A percentile compares a stretch with the other conserved stretches of the same genome.
These are phyloP conservation scores for Notamacropus eugenii DNA, from an alignment of 2,797 vertebrate genomes.

Conservation along the genomic window DNA sequence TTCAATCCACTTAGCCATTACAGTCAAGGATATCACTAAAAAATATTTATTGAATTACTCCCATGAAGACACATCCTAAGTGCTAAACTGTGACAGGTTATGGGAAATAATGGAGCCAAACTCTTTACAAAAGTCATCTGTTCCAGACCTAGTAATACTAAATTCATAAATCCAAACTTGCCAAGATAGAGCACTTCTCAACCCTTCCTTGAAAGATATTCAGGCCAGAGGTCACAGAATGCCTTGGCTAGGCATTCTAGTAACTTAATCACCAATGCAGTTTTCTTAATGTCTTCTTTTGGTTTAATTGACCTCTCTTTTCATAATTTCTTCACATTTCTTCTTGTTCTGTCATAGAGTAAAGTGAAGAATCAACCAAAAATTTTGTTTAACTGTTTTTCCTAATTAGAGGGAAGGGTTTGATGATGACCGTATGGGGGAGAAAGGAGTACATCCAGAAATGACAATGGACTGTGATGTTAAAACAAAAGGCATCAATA, in stretches of 20 bases:
- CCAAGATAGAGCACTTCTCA: neutral
- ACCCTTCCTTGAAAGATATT: neutral
- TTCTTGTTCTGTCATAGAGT: neutral
- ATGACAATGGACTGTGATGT: neutral
- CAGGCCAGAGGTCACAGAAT: neutral
- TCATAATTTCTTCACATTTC: neutral
- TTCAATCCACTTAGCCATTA: neutral
- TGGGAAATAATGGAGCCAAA: neutral
- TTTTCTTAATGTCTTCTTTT: neutral
- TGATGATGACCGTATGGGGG: neutral
- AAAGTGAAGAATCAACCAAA: neutral
- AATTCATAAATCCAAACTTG: neutral
- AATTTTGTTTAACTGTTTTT: neutral
- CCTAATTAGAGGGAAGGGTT: neutral
- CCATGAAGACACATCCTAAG: neutral
- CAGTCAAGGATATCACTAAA: neutral
- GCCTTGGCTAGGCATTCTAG: neutral
- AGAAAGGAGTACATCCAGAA: neutral
- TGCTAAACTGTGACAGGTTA: neutral
- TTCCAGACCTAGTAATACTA: neutral
- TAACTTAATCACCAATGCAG: neutral
- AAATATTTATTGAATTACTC: neutral
- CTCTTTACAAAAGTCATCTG: neutral
- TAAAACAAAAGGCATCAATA: neutral
- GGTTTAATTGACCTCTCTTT: neutral